phyloP scores from a whole-genome alignment of 1,140 invertebrate genomes.

The Heliconius congener region DNA sequence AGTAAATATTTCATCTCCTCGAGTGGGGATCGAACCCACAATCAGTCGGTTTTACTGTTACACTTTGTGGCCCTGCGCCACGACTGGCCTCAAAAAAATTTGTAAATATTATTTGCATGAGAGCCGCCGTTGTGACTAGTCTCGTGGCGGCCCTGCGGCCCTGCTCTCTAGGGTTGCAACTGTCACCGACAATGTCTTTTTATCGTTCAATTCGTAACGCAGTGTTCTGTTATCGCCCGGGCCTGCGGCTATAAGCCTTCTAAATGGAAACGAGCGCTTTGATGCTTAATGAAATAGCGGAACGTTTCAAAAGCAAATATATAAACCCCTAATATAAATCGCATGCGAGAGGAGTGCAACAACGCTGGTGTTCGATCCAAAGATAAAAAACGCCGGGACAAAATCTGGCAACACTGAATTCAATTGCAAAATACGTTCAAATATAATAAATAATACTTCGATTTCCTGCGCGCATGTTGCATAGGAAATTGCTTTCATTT shows the following conservation, averaged over 20 bases:
- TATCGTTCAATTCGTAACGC: conserved; percentile 36
- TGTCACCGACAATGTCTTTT: conserved; percentile 43
- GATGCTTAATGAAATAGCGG: conserved; percentile 49
- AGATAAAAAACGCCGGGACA: no score
- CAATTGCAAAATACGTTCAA: conserved; percentile 34
- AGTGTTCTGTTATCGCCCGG: conserved; percentile 34
- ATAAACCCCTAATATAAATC: conserved; percentile 32
- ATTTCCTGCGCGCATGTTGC: conserved; percentile 50
- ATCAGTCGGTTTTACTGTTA: no score
- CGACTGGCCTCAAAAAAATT: background rate
- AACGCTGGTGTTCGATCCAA: no score
- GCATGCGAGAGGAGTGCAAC: conserved; percentile 10
- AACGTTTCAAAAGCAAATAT: conserved; percentile 36
- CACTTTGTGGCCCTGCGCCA: no score
- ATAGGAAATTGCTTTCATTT: conserved; percentile 63
- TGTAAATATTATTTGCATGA: conserved; percentile 27
- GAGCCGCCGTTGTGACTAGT: conserved; percentile 11
- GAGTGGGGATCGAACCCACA: no score
- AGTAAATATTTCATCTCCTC: no score
- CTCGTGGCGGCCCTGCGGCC: conserved; percentile 38
- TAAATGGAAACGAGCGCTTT: conserved; percentile 39
- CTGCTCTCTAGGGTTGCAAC: conserved; percentile 31
- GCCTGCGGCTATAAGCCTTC: conserved; percentile 39
- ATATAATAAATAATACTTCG: conserved; percentile 36
- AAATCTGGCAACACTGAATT: conserved; percentile 13